A percentile compares a stretch with the other conserved stretches of the same genome.
Evolutionary conservation across 2,797 vertebrate species (phyloP).

Genomic region (Pterois miles): DNA sequence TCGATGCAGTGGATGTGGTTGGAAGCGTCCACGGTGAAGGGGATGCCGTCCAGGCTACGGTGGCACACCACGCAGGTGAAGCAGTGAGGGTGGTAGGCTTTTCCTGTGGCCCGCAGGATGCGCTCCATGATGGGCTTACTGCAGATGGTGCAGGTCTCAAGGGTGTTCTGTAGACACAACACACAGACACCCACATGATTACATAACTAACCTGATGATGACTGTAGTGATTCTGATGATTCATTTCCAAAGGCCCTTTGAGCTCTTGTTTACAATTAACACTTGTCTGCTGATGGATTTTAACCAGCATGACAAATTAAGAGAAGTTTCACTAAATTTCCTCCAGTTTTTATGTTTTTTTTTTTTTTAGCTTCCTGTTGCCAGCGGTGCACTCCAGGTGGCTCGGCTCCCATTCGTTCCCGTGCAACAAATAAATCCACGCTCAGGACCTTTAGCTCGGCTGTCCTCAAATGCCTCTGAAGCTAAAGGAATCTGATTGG

Average conservation of each 20-base stretch:
- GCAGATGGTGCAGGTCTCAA: conserved; percentile 96
- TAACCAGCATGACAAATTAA: background rate
- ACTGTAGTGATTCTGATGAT: conserved; percentile 26
- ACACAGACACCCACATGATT: conserved; percentile 43
- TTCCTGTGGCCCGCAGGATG: conserved; percentile 95
- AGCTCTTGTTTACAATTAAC: conserved; percentile 34
- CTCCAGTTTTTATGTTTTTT: background rate
- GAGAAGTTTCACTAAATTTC: conserved; percentile 1
- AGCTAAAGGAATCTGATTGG: conserved; percentile 79
- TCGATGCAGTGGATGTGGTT: conserved; percentile 99
- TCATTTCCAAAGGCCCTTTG: conserved; percentile 22
- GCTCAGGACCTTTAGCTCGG: conserved; percentile 43
- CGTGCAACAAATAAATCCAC: conserved; percentile 51
- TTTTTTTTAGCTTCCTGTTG: conserved; percentile 10
- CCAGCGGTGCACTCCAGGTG: conserved; percentile 12
- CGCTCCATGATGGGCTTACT: conserved; percentile 98
- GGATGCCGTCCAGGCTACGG: conserved; percentile 95
- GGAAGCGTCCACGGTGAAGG: conserved; percentile 95
- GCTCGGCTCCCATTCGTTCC: conserved; percentile 23
- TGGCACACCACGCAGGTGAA: conserved; percentile 98
- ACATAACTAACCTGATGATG: conserved; percentile 44
- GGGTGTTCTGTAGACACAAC: conserved; percentile 87
- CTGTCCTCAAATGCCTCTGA: conserved; percentile 69
- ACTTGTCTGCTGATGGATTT: conserved; percentile 15
- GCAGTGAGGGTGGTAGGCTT: conserved; percentile 98